Evolutionary conservation across 2,888 invertebrate genomes (phyloP), one percentile per base, ranked within the genome.

Genomic region (Coremacera marginata): DNA sequence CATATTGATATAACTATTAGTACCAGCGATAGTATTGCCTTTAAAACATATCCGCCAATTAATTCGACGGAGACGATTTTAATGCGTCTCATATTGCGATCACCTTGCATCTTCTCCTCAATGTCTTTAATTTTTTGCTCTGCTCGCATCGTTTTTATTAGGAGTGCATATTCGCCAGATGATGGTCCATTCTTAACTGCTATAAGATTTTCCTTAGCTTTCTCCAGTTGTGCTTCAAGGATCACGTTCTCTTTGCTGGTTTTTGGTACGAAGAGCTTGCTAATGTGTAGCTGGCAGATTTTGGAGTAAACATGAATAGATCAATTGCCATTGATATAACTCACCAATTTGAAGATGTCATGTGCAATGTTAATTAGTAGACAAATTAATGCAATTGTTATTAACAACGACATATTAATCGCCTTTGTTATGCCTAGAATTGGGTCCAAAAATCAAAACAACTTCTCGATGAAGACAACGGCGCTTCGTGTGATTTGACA

Each of bases 1-100:
- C 88, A 86, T 27, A 91, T 80, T 19, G 90, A 89, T 22, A 91
- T 83, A 1, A 87, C 75, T 1, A 91, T 65, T 4, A 91, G 83
- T 3, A 87, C 67, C 1, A 90, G 11, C 4, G 87, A 84, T 7
- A 91, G 82, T 0, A 90, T 3, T 1, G 86, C 82, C 82, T 90
- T 90, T 4, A 89, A 78, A 1, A 86, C 89, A 84, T 91, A 91
- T 65, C 84, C 84, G 5, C 80, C 81, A 9, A 84, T 75, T 4
- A 87, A 81, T 9, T 88, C 88, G 2, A 84, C 80, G 0, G 84
- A 82, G 3, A 84, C 81, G 5, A 79, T 79, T 75, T 86, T 88
- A 0, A 88, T 22, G 11, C 49, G 75, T 0, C 79, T 78, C 77
- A 83, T 81, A 27, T 82, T 80, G 0, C 77, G 81, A n/a, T 82